Percentiles rank a stretch among this genome's conserved stretches.
Evolutionary conservation across 2,797 vertebrate genomes (phyloP).

Genomic region (Enteromius afrohamiltoni): DNA sequence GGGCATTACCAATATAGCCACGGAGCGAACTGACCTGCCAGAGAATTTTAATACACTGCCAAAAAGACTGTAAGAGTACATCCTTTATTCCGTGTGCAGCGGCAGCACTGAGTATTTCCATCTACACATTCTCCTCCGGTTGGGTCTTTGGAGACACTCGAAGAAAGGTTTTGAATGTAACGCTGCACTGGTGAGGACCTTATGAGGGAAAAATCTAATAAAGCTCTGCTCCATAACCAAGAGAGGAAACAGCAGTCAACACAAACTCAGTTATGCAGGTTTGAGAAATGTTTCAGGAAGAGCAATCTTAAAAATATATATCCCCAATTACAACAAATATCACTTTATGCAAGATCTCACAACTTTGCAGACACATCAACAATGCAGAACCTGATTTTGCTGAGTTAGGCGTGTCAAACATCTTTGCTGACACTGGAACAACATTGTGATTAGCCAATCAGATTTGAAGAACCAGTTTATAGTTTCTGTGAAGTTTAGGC

Average conservation of each 20-base stretch:
- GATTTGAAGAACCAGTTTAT: too few species aligned
- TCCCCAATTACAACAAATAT: neutral
- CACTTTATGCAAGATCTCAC: neutral
- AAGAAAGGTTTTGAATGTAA: constrained; percentile 46
- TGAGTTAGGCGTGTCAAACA: too few species aligned
- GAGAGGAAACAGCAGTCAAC: constrained; percentile 32
- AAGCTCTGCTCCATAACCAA: constrained; percentile 42
- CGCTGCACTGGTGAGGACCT: constrained; percentile 33
- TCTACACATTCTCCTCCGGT: constrained; percentile 11
- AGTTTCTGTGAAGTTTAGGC: too few species aligned
- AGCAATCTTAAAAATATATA: neutral
- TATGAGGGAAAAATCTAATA: constrained; percentile 47
- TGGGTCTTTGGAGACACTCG: constrained; percentile 26
- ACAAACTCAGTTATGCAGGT: neutral
- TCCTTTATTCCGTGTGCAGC: constrained; percentile 15
- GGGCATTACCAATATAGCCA: neutral
- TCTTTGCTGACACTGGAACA: too few species aligned
- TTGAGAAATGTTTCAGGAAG: constrained; percentile 20
- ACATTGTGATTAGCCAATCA: too few species aligned
- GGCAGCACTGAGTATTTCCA: neutral
- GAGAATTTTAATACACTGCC: constrained; percentile 13
- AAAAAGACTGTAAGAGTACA: neutral
- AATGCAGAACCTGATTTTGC: neutral
- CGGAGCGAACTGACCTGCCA: neutral
- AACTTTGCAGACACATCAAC: neutral